These are phyloP conservation scores for Mesocricetus auratus DNA, from an alignment of 2,113 vertebrate genomes.

Conservation along the genomic window DNA sequence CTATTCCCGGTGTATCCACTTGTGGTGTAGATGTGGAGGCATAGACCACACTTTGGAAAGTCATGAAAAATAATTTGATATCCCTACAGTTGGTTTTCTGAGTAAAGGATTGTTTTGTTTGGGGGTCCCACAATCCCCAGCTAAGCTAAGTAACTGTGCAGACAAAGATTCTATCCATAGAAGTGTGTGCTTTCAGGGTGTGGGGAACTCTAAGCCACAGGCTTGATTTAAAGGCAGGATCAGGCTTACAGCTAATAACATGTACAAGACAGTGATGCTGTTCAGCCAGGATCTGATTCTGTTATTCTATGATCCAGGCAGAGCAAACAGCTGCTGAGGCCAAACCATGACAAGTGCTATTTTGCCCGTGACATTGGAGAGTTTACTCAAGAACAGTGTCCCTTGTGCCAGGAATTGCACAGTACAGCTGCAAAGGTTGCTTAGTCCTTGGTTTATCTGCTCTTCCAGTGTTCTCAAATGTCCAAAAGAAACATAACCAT, in stretches of 20 bases:
- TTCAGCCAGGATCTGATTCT: slow-evolving; percentile 56
- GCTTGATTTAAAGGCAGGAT: slow-evolving; percentile 59
- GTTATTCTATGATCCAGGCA: slow-evolving; percentile 60
- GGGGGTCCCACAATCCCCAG: not conserved
- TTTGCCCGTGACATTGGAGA: slow-evolving; percentile 68
- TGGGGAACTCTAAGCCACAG: slow-evolving; percentile 49
- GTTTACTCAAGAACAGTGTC: slow-evolving; percentile 71
- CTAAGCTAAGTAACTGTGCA: not conserved
- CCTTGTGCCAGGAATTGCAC: slow-evolving; percentile 60
- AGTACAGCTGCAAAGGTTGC: slow-evolving; percentile 66
- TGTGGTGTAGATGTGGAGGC: not conserved
- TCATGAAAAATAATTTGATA: not conserved
- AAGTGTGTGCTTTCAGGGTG: not conserved
- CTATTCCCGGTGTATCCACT: not conserved
- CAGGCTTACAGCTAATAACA: slow-evolving; percentile 68
- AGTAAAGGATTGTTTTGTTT: not conserved
- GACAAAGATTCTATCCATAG: slow-evolving; percentile 35
- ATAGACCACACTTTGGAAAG: slow-evolving; percentile 31
- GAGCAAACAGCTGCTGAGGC: slow-evolving; percentile 69
- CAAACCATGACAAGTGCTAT: slow-evolving; percentile 58
- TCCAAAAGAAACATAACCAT: slow-evolving; percentile 58
- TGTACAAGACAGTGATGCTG: slow-evolving; percentile 46
- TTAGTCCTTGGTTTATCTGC: slow-evolving; percentile 75
- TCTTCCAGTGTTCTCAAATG: not conserved
- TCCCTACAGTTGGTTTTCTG: not conserved